phyloP scores from a whole-genome alignment of 2,113 vertebrate genomes.

The Pelecanoides urinatrix region DNA sequence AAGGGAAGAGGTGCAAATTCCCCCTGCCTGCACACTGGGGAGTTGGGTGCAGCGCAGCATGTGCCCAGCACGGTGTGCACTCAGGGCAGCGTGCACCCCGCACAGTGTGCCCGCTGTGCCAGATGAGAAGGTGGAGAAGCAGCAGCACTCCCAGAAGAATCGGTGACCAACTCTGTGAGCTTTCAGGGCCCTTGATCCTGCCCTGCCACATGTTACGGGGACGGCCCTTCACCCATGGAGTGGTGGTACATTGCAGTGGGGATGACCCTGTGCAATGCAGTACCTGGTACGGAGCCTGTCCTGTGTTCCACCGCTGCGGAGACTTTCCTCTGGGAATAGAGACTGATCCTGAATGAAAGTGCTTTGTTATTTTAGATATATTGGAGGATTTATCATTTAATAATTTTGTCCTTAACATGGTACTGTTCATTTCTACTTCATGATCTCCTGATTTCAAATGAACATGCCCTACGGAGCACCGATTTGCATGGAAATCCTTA shows the following conservation, averaged over 20 bases:
- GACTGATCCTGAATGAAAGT: not conserved
- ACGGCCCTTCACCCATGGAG: accelerated
- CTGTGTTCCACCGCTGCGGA: not conserved
- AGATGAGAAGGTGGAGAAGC: not conserved
- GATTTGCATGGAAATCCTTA: not conserved
- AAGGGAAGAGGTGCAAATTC: not conserved
- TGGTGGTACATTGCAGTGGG: not conserved
- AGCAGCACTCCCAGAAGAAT: not conserved
- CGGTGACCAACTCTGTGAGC: not conserved
- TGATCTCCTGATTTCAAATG: not conserved
- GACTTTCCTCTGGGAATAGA: not conserved
- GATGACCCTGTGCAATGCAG: not conserved
- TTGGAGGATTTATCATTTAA: not conserved
- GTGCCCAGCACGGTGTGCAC: not conserved
- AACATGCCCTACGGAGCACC: not conserved
- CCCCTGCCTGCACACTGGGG: accelerated
- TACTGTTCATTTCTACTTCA: not conserved
- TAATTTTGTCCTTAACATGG: not conserved
- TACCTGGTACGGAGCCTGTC: not conserved
- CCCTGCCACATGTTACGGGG: not conserved
- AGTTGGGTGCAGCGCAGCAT: not conserved
- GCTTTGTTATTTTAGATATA: not conserved
- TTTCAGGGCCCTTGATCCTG: not conserved
- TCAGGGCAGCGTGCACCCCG: not conserved
- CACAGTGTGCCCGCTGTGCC: not conserved